phyloP scores from a whole-genome alignment of 2,113 vertebrate genomes.

The Varanus salvator region DNA sequence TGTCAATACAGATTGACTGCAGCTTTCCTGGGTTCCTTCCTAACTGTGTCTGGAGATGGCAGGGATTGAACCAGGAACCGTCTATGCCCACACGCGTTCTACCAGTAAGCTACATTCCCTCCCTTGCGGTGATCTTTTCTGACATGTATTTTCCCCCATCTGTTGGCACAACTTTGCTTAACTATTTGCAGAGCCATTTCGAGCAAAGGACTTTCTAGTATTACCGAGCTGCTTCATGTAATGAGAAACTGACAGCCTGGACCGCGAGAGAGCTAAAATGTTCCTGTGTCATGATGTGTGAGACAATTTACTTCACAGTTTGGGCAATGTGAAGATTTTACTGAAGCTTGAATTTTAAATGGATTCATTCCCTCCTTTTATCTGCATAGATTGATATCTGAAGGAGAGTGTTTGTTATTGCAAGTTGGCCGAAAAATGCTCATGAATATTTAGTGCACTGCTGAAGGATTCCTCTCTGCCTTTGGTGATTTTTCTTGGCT shows the following conservation, averaged over 20 bases:
- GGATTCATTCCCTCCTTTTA: background rate
- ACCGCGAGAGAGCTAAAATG: slow-evolving; percentile 2
- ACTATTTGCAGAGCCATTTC: background rate
- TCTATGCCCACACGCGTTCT: no score
- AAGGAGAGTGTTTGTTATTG: slow-evolving; percentile 6
- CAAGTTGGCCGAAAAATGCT: background rate
- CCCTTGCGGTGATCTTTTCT: no score
- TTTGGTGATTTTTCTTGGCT: background rate
- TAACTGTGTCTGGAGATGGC: no score
- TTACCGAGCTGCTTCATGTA: background rate
- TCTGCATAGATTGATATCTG: background rate
- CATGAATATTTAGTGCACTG: background rate
- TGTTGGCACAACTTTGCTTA: background rate
- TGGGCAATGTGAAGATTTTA: slow-evolving; percentile 16
- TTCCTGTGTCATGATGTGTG: slow-evolving; percentile 17
- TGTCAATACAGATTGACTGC: no score
- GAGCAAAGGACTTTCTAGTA: background rate
- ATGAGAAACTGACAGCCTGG: background rate
- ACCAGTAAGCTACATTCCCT: no score
- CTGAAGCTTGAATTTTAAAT: background rate
- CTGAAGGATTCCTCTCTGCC: background rate
- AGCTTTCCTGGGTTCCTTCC: no score
- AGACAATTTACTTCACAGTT: slow-evolving; percentile 26
- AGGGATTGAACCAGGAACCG: no score
- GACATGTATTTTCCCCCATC: background rate